phyloP scores from a whole-genome alignment of 2,888 invertebrate genomes.

The Prosopocoilus inquinatus region DNA sequence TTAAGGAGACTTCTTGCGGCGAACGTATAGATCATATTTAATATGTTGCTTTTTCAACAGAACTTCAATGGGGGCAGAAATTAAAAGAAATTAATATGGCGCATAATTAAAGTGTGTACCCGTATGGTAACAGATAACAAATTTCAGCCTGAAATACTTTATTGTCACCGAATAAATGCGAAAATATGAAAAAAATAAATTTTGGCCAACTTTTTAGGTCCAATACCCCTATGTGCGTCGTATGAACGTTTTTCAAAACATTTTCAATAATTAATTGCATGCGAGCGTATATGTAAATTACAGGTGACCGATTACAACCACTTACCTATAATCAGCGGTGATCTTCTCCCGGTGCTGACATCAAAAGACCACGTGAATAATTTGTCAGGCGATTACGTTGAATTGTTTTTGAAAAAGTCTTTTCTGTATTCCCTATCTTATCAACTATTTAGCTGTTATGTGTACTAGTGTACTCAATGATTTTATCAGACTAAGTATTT shows the following conservation, averaged over 20 bases:
- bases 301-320: conserved; percentile 40
- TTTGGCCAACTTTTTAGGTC: no score
- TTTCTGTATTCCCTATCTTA: conserved; percentile 27
- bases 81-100: no score
- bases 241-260: conserved; percentile 20
- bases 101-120: no score
- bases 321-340: conserved; percentile 40
- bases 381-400: conserved; percentile 42
- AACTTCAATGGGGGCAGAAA: background rate
- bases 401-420: conserved; percentile 33
- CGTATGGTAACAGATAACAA: no score
- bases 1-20: background rate
- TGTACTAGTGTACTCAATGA: conserved; percentile 28
- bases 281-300: conserved; percentile 41
- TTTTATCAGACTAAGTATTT: conserved; percentile 6
- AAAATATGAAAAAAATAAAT: no score
- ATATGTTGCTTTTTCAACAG: background rate
- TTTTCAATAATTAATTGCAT: conserved; percentile 22
- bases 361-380: conserved; percentile 46
- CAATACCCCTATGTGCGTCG: no score
- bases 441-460: conserved; percentile 40
- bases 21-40: background rate
- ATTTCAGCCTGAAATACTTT: no score
- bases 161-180: no score
- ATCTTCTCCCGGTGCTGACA: conserved; percentile 34